Evolutionary conservation across 2,888 invertebrate genomes (phyloP).

Genomic region (Rotaria macrura): DNA sequence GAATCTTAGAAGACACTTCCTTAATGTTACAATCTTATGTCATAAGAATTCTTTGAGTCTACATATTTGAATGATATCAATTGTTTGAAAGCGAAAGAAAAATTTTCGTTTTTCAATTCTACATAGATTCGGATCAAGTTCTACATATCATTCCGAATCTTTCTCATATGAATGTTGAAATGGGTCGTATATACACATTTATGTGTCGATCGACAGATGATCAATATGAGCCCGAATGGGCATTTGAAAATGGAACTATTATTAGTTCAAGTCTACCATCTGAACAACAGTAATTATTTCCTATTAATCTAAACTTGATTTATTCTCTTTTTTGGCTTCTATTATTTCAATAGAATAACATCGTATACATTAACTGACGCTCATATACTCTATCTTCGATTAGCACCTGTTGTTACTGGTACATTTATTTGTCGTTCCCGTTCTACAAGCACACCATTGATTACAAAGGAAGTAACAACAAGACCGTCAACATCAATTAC

Average conservation of each 20-base stretch:
- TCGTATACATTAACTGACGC: not conserved
- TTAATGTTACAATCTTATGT: too few species aligned
- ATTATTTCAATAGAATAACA: constrained; percentile 5
- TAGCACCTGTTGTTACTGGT: not conserved
- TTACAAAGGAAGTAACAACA: not conserved
- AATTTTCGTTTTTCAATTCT: not conserved
- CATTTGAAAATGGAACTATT: not conserved
- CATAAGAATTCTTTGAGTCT: too few species aligned
- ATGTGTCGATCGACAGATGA: not conserved
- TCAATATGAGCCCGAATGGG: not conserved
- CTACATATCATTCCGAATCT: not conserved
- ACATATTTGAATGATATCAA: too few species aligned
- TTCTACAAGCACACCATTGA: not conserved
- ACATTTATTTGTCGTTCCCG: not conserved
- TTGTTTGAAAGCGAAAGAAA: too few species aligned
- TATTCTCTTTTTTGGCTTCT: not conserved
- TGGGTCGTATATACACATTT: not conserved
- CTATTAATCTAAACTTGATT: too few species aligned
- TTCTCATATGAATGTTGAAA: not conserved
- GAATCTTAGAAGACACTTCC: too few species aligned
- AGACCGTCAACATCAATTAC: not conserved
- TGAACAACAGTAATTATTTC: not conserved
- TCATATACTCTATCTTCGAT: too few species aligned
- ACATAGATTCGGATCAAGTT: not conserved
- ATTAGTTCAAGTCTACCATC: not conserved